phyloP scores from a whole-genome alignment of 1,140 invertebrate genomes.

The Akabosia matsudoensis region DNA sequence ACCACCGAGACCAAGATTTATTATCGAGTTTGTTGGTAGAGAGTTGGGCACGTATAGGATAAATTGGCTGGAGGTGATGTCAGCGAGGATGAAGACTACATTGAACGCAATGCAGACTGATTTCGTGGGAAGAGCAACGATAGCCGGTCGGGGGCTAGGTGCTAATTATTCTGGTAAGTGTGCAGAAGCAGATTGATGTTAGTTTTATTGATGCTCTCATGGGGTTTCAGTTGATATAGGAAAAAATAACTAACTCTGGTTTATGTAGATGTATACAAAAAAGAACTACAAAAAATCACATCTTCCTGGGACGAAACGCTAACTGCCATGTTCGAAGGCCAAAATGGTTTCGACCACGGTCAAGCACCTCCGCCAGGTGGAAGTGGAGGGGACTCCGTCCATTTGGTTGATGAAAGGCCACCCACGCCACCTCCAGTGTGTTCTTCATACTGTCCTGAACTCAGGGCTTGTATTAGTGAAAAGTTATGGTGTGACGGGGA shows the following conservation, averaged over 20 bases:
- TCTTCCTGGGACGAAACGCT: slow-evolving; percentile 26
- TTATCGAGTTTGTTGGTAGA: slow-evolving; percentile 68
- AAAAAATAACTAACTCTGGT: background rate
- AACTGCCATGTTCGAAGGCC: slow-evolving; percentile 29
- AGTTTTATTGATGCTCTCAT: background rate
- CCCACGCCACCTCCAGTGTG: slow-evolving; percentile 50
- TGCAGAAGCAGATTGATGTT: no score
- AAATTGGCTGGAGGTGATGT: slow-evolving; percentile 66
- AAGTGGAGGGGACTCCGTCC: slow-evolving; percentile 23
- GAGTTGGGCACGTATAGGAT: slow-evolving; percentile 66
- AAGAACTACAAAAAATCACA: background rate
- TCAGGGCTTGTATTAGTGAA: slow-evolving; percentile 81
- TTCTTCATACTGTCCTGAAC: slow-evolving; percentile 74
- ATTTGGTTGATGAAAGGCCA: slow-evolving; percentile 28
- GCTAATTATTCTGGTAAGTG: slow-evolving; percentile 16
- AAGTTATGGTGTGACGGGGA: slow-evolving; percentile 80
- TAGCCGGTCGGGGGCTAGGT: background rate
- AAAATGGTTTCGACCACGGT: slow-evolving; percentile 34
- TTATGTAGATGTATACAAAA: background rate
- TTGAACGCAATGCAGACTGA: slow-evolving; percentile 29
- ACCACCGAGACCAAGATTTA: slow-evolving; percentile 50
- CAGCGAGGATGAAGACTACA: slow-evolving; percentile 42
- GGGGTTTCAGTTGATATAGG: no score
- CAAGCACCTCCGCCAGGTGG: slow-evolving; percentile 38
- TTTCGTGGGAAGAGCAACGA: background rate